Percentiles rank a stretch among this genome's conserved stretches.
phyloP scores from a whole-genome alignment of 1,140 invertebrate genomes.

The Apis cerana region DNA sequence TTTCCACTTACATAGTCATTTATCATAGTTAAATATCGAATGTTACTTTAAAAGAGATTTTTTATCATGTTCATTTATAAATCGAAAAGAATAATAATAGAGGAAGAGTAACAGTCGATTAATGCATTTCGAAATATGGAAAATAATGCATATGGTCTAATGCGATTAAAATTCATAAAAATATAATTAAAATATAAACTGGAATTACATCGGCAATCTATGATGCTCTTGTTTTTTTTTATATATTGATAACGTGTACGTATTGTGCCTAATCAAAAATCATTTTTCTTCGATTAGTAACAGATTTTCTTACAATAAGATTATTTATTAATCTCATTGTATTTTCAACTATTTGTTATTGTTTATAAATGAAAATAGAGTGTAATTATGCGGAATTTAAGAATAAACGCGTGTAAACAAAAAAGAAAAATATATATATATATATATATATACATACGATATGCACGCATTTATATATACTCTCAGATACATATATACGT shows the following conservation, averaged over 20 bases:
- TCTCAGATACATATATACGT: neutral
- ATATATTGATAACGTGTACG: neutral
- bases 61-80: neutral
- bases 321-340: conserved; percentile 59
- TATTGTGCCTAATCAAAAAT: neutral
- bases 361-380: conserved; percentile 37
- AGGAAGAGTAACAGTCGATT: neutral
- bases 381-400: conserved; percentile 36
- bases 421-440: conserved; percentile 64
- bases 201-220: neutral
- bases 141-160: neutral
- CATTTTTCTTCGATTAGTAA: neutral
- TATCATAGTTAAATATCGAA: conserved; percentile 8
- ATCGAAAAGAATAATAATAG: neutral
- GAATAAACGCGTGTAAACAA: conserved; percentile 46
- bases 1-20: conserved; percentile 42
- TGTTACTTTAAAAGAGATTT: neutral
- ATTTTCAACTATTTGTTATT: conserved; percentile 48
- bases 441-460: conserved; percentile 30
- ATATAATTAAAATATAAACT: neutral
- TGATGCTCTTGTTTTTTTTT: neutral
- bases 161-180: neutral
- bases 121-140: neutral
- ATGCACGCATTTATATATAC: neutral
- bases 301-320: neutral